Evolutionary conservation across 1,140 invertebrate species (phyloP).

Genomic region (Hylaeus anthracinus): DNA sequence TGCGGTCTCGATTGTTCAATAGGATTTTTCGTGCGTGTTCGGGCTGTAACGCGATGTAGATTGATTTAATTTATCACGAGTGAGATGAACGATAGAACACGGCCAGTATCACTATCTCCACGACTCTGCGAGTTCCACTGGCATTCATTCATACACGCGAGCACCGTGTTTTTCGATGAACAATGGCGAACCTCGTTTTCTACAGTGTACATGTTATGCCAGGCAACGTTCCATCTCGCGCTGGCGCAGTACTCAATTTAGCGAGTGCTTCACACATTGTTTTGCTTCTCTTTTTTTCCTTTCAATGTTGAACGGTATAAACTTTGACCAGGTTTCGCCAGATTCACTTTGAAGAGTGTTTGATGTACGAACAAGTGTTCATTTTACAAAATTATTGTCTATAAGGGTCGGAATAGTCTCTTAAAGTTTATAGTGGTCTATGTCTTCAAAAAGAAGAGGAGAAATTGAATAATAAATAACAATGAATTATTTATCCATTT

Average conservation of each 20-base stretch:
- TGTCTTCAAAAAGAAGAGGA: no score
- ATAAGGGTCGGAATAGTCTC: no score
- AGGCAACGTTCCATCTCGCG: slow-evolving; percentile 2
- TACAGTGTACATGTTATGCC: background rate
- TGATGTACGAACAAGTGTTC: no score
- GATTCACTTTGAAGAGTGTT: no score
- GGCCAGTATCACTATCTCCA: background rate
- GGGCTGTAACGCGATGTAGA: background rate
- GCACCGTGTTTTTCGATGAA: background rate
- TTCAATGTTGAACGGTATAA: no score
- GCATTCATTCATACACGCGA: slow-evolving; percentile 11
- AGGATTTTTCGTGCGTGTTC: background rate
- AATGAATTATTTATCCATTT: no score
- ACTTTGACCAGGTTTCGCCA: no score
- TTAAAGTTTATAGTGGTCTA: no score
- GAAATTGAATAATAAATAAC: no score
- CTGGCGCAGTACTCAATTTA: background rate
- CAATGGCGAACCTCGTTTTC: background rate
- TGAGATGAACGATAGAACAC: slow-evolving; percentile 23
- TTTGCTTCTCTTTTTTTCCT: background rate
- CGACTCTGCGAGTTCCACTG: background rate
- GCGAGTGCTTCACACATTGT: background rate
- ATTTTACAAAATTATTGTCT: no score
- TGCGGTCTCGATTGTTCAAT: background rate
- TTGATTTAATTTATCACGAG: slow-evolving; percentile 40